Evolutionary conservation across 2,888 invertebrate species (phyloP).

Genomic region (Sinodicranocentrus sp.): DNA sequence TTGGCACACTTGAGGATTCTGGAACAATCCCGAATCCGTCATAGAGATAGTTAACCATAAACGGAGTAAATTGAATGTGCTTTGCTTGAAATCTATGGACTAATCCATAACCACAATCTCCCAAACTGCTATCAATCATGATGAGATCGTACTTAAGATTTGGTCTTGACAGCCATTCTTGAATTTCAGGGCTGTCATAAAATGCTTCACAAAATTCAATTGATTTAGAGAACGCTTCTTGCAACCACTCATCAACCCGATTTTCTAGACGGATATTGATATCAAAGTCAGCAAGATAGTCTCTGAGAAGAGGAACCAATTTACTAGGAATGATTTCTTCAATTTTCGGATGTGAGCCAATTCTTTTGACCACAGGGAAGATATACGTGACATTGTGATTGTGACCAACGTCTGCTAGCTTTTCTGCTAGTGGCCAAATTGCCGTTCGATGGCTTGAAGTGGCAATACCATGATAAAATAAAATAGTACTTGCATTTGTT

Average conservation of each 20-base stretch:
- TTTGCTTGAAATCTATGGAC: slow-evolving; percentile 42
- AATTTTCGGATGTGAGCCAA: slow-evolving; percentile 36
- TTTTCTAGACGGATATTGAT: slow-evolving; percentile 31
- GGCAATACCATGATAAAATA: slow-evolving; percentile 32
- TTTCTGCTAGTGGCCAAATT: slow-evolving; percentile 51
- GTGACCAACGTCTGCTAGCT: slow-evolving; percentile 46
- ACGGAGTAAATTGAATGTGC: slow-evolving; percentile 5
- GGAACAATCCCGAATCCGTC: slow-evolving; percentile 25
- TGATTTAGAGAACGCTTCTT: background rate
- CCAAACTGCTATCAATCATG: slow-evolving; percentile 9
- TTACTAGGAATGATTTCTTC: slow-evolving; percentile 38
- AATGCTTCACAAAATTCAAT: slow-evolving; percentile 43
- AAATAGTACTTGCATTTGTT: too few species aligned
- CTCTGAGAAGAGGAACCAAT: slow-evolving; percentile 1
- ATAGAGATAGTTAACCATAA: background rate
- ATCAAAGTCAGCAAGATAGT: slow-evolving; percentile 36
- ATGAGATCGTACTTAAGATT: slow-evolving; percentile 29
- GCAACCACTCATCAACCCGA: slow-evolving; percentile 20
- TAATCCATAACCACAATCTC: slow-evolving; percentile 50
- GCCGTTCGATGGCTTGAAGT: slow-evolving; percentile 39
- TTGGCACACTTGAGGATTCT: slow-evolving; percentile 23
- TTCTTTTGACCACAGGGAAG: slow-evolving; percentile 25
- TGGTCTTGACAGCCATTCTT: slow-evolving; percentile 42
- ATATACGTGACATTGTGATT: slow-evolving; percentile 51
- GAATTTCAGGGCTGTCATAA: slow-evolving; percentile 46